A percentile compares a stretch with the other conserved stretches of the same genome.
These are phyloP conservation scores for Phalacrocorax brasilianus DNA, from an alignment of 2,113 vertebrate genomes.

Conservation along the genomic window DNA sequence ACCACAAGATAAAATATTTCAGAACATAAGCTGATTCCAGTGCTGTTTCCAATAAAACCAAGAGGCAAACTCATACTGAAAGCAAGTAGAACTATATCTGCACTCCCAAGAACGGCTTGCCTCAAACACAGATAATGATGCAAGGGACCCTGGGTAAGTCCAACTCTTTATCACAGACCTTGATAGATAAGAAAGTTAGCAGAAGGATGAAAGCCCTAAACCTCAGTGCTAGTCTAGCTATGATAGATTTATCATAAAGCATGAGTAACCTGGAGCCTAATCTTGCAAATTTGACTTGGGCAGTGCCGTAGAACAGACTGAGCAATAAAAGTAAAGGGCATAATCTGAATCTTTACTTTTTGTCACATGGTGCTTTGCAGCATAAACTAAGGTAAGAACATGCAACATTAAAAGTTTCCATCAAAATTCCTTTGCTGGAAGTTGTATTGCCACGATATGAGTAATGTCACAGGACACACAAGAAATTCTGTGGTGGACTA, in stretches of 20 bases:
- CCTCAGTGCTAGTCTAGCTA: neutral
- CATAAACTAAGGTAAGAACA: neutral
- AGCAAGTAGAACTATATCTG: neutral
- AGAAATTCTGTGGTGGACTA: neutral
- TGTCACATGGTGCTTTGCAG: neutral
- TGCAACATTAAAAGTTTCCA: neutral
- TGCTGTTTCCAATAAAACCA: neutral
- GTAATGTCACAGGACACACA: rapidly evolving
- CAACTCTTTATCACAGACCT: neutral
- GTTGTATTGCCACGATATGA: neutral
- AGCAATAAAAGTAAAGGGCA: neutral
- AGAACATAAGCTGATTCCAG: neutral
- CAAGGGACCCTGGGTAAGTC: neutral
- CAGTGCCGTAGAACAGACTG: neutral
- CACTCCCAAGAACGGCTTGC: neutral
- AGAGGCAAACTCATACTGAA: neutral
- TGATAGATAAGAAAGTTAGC: neutral
- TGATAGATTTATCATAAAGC: neutral
- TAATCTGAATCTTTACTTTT: neutral
- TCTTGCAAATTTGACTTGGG: neutral
- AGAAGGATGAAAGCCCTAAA: neutral
- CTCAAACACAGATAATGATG: neutral
- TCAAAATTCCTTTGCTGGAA: neutral
- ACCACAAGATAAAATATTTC: neutral
- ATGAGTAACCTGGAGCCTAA: neutral